Evolutionary conservation across 2,113 vertebrate genomes (phyloP).

Genomic region (Lonchura striata): DNA sequence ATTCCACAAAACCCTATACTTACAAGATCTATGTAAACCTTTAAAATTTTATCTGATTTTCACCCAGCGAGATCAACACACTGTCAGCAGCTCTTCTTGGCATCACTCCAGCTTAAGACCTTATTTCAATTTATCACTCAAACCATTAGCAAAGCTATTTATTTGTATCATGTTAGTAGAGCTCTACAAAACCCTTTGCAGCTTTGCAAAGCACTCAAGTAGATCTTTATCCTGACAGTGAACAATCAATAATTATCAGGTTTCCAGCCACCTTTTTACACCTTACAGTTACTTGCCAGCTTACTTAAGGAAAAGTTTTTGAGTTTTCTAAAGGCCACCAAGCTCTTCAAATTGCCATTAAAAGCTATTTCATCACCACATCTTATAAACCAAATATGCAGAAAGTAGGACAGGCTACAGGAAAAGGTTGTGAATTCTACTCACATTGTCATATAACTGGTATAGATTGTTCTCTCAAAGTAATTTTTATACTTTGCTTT

Average conservation of each 20-base stretch:
- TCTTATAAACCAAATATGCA: background rate
- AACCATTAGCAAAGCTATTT: background rate
- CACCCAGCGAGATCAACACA: background rate
- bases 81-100: background rate
- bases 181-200: background rate
- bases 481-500: background rate
- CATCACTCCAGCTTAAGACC: background rate
- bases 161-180: background rate
- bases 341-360: background rate
- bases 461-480: background rate
- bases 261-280: background rate
- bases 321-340: background rate
- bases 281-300: background rate
- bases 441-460: background rate
- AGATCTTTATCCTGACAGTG: background rate
- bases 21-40: background rate
- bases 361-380: background rate
- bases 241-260: background rate
- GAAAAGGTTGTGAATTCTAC: background rate
- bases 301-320: background rate
- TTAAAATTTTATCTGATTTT: background rate
- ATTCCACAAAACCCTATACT: background rate
- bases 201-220: background rate
- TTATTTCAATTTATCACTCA: background rate
- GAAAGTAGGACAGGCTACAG: background rate